Evolutionary conservation across 2,113 vertebrate species (phyloP), one percentile per base, ranked within the genome.

Genomic region (Zosterops hypoxanthus): DNA sequence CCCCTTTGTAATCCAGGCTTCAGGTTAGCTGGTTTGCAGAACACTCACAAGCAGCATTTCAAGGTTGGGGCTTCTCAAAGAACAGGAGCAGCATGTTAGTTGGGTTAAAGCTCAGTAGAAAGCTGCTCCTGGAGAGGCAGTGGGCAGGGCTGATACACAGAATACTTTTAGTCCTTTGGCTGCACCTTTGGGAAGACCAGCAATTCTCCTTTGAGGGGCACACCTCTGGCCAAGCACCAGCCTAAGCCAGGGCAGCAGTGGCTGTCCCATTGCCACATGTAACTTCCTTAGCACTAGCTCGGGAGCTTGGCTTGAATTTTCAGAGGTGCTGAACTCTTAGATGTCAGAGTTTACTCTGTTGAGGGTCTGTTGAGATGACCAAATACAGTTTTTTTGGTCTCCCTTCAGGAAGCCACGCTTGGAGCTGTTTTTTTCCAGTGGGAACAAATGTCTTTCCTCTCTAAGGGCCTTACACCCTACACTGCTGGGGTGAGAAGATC

Each of bases 201-300:
- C 11, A 11, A 11, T 8, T 57, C 22, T 70, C 19, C 55, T 53
- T 5, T 25, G 14, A 28, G 41, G 2, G 53, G 31, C 28, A 31
- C 0, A 0, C 1, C 1, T 41, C 53, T 49, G 49, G 29, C 22
- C n/a, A 5, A 49, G 29, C 39, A 31, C n/a, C n/a, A 56, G 25
- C 8, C 28, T 36, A 5, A 21, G 36, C 16, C 0, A 1, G 24
- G 53, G 7, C 34, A 83, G 34, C 77, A n/a, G 34, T 28, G 61
- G 28, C 39, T 75, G n/a, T 34, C 21, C 60, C 31, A 19, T 20
- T 11, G 5, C 34, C 36, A 39, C 6, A 0, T 36, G 4, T 6
- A 20, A 2, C n/a, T 44, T 44, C 21, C 52, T 47, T 75, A 56
- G 50, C 50, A 31, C 29, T 15, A 22, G 8, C 56, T 57, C 0